phyloP scores from a whole-genome alignment of 2,797 vertebrate genomes.

The Pteronotus mesoamericanus region DNA sequence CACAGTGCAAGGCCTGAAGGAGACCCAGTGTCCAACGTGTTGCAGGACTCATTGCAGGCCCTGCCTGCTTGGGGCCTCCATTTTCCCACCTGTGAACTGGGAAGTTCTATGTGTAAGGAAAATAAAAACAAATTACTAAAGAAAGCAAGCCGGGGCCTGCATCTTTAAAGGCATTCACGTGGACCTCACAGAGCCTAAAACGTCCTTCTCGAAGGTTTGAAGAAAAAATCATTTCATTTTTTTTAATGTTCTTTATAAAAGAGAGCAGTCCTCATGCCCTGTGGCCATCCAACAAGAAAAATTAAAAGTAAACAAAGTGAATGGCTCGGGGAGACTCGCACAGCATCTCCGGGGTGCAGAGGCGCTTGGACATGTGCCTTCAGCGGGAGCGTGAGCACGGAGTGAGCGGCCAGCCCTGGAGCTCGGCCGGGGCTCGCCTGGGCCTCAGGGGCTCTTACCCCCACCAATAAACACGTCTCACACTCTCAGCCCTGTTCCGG shows the following conservation, averaged over 20 bases:
- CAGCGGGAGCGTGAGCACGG: background rate
- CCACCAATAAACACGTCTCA: background rate
- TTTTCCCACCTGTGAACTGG: background rate
- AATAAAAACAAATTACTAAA: background rate
- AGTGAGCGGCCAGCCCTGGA: background rate
- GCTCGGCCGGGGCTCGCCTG: background rate
- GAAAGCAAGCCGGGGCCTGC: background rate
- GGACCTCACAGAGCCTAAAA: background rate
- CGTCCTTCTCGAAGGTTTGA: background rate
- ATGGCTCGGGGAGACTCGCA: background rate
- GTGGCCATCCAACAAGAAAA: background rate
- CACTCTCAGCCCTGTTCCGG: background rate
- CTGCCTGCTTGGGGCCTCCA: background rate
- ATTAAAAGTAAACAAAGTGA: conserved; percentile 43
- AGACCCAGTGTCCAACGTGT: too few species aligned
- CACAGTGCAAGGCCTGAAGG: too few species aligned
- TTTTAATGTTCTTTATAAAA: background rate
- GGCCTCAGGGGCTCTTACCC: background rate
- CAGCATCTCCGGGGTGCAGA: background rate
- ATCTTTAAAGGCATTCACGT: background rate
- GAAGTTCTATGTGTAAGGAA: background rate
- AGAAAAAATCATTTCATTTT: background rate
- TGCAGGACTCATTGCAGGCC: background rate
- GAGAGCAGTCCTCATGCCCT: background rate
- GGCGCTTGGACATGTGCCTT: background rate